Base-by-base conservation (phyloP, 1,140 invertebrate species). In the Monochamus saltuarius region DNA sequence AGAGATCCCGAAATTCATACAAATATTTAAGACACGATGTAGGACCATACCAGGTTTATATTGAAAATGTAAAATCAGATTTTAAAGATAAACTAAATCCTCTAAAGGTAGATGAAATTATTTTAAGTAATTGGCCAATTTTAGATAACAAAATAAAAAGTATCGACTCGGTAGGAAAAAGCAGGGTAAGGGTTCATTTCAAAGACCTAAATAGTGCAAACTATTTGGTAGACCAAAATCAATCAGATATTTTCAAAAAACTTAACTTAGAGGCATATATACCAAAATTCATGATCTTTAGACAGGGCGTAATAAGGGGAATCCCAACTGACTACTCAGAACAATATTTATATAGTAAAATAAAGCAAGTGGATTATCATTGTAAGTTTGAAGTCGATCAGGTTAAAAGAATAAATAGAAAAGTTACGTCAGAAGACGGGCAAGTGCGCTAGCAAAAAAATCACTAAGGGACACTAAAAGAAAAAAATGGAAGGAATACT, bases 261-360 rank as follows among this genome's bases (percentile, higher is more conserved):
- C 13, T 17, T 47, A 47, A 47, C 22, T 47, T 47, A 19, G 17
- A 47, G 14, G 14, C 22, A 17, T 47, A 47, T 22, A 47, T 47
- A 9, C 17, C 45, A 11, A 47, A 19, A 36, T 51, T 51, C 11
- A 38, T 51, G n/a, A n/a, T 51, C 0, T 11, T n/a, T n/a, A 11
- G 47, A 4, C 29, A 45, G 42, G 42, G 42, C 7, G 13, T 45
- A 10, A 45, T 45, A 7, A 45, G 13, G 16, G 14, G 14, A 11
- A 14, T 45, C 7, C 9, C 9, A 10, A 7, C 13, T 7, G n/a
- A n/a, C n/a, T n/a, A n/a, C n/a, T n/a, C n/a, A n/a, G n/a, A n/a
- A n/a, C n/a, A n/a, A n/a, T n/a, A 14, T 11, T 7, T 45, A 10
- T 45, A 7, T 14, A 14, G 42, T 7, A 45, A 45, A 45, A 45